Base-by-base conservation (phyloP, 2,888 invertebrate genomes). In the Leuctra nigra region DNA sequence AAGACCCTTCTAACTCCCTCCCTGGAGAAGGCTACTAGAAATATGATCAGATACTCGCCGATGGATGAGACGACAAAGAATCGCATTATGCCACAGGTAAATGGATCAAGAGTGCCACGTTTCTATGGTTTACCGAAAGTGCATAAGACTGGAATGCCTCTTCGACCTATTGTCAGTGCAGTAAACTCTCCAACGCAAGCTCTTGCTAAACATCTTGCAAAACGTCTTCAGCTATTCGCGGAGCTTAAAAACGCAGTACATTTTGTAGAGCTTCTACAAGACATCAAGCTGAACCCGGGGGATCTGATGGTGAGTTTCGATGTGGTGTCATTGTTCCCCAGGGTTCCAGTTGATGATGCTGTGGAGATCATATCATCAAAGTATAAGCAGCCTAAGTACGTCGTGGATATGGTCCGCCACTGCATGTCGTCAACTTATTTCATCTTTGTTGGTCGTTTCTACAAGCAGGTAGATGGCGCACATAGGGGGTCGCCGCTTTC, bases 381-480 rank as follows among this genome's bases (percentile, higher is more conserved):
- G 1, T 20, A 22, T 3, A 38, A 23, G 4, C 36, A 29, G 23
- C 22, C 20, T 22, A 33, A 33, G 20, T 33, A n/a, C 20, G 22
- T 20, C 18, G 7, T 14, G 4, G 46, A 25, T 33, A 20, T 46
- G 14, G 14, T 14, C 14, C 20, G 22, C 44, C 29, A 35, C n/a
- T n/a, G n/a, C n/a, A n/a, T n/a, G n/a, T n/a, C n/a, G n/a, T n/a
- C n/a, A n/a, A n/a, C n/a, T n/a, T 25, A 50, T 24, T 47, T 55
- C 48, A 16, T 39, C n/a, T 56, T 14, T 25, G 25, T 38, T 2
- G 50, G 25, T 16, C 22, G 52, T 16, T 23, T 56, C 18, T 56
- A 56, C 39, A 13, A 29, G 20, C n/a, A 50, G 52, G 33, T 38
- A 13, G 50, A 56, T 14, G 48, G 56, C n/a, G 50, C 52, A 1